Evolutionary conservation across 2,797 vertebrate species (phyloP).

Genomic region (Amblyraja radiata): DNA sequence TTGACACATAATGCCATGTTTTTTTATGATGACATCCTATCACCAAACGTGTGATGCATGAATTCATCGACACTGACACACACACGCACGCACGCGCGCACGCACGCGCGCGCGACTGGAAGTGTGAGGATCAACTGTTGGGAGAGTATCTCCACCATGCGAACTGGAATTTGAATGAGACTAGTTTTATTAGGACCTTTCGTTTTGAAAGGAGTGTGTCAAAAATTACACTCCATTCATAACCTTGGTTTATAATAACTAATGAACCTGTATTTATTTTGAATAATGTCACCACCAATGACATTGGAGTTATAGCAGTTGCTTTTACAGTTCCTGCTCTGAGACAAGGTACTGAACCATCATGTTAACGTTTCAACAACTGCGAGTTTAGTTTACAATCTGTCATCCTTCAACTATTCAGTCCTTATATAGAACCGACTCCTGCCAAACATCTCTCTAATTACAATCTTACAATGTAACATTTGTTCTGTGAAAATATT

Average conservation of each 20-base stretch:
- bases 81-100: no score
- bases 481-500: conserved; percentile 10
- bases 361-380: not conserved
- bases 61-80: not conserved
- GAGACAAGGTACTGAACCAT: not conserved
- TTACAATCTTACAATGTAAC: conserved; percentile 1
- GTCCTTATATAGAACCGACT: not conserved
- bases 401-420: not conserved
- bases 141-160: not conserved
- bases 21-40: not conserved
- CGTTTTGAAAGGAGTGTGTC: not conserved
- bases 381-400: not conserved
- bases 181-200: not conserved
- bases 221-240: not conserved
- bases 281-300: not conserved
- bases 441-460: not conserved
- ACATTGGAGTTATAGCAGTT: not conserved
- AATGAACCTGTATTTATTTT: not conserved
- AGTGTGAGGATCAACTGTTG: not conserved
- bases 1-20: not conserved
- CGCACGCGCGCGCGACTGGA: no score
- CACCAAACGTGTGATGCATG: not conserved
- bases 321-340: not conserved
- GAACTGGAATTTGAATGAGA: not conserved
- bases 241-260: not conserved